Evolutionary conservation across 2,113 vertebrate genomes (phyloP).

Genomic region (Delphinus delphis): DNA sequence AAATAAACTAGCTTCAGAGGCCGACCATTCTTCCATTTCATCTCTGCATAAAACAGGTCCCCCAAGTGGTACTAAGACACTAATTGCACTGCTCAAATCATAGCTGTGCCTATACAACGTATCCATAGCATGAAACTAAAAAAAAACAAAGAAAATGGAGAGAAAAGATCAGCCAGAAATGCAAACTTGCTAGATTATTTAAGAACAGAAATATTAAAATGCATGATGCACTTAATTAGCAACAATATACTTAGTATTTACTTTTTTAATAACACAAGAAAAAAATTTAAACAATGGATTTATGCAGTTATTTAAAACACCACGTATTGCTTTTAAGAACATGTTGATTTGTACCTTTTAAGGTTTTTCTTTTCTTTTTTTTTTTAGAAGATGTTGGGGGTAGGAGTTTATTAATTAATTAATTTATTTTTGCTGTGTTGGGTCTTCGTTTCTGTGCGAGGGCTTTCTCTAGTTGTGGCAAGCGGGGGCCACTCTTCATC

Average conservation of each 20-base stretch:
- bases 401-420: too few species aligned
- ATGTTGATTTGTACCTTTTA: not conserved
- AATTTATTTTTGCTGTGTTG: too few species aligned
- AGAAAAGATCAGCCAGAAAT: not conserved
- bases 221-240: not conserved
- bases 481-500: too few species aligned
- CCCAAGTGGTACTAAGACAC: conserved; percentile 94
- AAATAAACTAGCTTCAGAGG: conserved; percentile 97
- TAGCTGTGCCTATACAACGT: conserved; percentile 95
- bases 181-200: not conserved
- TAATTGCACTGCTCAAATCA: conserved; percentile 94
- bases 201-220: not conserved
- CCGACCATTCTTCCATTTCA: conserved; percentile 99
- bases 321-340: conserved; percentile 34
- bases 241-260: not conserved
- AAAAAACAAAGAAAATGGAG: conserved; percentile 31
- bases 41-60: conserved; percentile 97
- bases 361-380: not conserved
- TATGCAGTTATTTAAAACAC: not conserved
- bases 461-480: too few species aligned
- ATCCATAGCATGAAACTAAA: conserved; percentile 97
- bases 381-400: too few species aligned
- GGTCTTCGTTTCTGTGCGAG: too few species aligned
- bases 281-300: not conserved
- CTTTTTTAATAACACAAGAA: not conserved